Evolutionary conservation across 2,797 vertebrate species (phyloP), one percentile per base, ranked within the genome.

Genomic region (Carapus acus): DNA sequence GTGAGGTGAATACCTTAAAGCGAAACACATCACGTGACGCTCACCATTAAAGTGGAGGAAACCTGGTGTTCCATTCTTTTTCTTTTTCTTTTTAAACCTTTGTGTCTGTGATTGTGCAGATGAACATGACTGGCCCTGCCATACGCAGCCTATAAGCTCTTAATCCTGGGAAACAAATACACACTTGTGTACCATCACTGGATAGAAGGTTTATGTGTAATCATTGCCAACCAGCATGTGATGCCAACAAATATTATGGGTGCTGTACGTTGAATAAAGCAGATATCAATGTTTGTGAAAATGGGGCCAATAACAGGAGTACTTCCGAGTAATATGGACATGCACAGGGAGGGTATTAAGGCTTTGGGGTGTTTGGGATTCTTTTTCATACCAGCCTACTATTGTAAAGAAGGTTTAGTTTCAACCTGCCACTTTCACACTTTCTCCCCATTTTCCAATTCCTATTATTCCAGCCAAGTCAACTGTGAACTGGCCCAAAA

Each of bases 131-230:
- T 86, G 84, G 81, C 83, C 77, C 68, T 82, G 82, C 84, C 76
- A 74, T 80, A 76, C 80, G 79, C 75, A 66, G 76, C 60, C 69
- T 70, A 75, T 87, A 87, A 87, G 83, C 83, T 86, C 84, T 88
- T 89, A 89, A 88, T 89, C 86, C 84, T 52, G 76, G 79, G 81
- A 87, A 87, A 87, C 85, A 88, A 86, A 86, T 86, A 83, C 83
- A 81, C 74, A 71, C 84, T 84, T 88, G 85, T 88, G 82, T 85
- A 83, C 82, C 77, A 77, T 84, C 76, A 81, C 76, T 85, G 77
- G 83, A 80, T 81, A 83, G 82, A 85, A 85, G 83, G 84, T 83
- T 89, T 85, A 85, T 82, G 80, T 79, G 87, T 87, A 85, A 88
- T 87, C 86, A 77, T 76, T 82, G 76, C 82, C 83, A 82, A 77